Evolutionary conservation across 2,888 invertebrate species (phyloP), one percentile per base, ranked within the genome.

Genomic region (Drosophila subsilvestris): DNA sequence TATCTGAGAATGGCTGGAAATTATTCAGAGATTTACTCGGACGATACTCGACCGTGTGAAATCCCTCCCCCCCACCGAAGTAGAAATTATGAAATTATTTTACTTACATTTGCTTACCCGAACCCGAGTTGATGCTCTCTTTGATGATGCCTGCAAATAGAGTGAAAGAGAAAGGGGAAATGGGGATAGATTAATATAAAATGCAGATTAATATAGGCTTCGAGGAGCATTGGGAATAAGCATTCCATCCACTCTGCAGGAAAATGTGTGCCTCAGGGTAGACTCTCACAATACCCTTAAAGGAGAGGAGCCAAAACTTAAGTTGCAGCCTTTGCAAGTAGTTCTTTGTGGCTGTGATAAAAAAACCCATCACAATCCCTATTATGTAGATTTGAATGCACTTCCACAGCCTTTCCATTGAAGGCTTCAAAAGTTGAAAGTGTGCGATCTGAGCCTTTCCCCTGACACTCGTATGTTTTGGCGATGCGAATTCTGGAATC

Each of bases 21-120:
- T 66, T 63, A 63, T 63, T 63, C 60, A 44, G 54, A 49, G 54
- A 55, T 49, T 63, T 48, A 61, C 45, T 42, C 17, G 29, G n/a
- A 37, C 37, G 5, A 32, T 7, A 7, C 37, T 7, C n/a, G n/a
- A n/a, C 37, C 61, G 63, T 63, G 65, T 54, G 65, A 53, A 63
- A 20, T 18, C 7, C 20, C 10, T 50, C 27, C 47, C 9, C 63
- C 65, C 49, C 65, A 27, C 51, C 25, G 25, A 25, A 5, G 25
- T 20, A 48, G 66, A 67, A 80, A 80, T 74, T 68, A 80, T 78
- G 78, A 58, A 47, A 83, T 83, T 79, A 66, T 54, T 56, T 51
- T 72, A 80, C 80, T 83, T 63, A 80, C 80, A 76, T 80, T 79
- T 79, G 73, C 78, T 67, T 71, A 44, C 63, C 6, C 25, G 25